Conservation (phyloP, 2,888 invertebrate genomes). For the Noctua janthina region DNA sequence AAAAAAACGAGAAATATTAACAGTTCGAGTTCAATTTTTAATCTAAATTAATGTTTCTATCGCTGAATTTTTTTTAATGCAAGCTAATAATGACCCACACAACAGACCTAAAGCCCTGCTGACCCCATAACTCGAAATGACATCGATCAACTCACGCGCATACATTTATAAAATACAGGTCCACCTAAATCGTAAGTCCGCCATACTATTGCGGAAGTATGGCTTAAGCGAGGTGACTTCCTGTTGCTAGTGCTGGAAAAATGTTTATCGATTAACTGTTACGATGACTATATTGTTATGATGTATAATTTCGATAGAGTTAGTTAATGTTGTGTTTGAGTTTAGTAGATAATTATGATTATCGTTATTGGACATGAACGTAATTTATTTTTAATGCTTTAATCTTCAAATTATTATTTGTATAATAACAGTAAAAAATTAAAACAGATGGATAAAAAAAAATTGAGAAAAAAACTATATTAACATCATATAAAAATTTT, state of each 20-base stretch:
- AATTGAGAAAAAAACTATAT: neutral
- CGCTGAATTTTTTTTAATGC: neutral
- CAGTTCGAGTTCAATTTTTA: neutral
- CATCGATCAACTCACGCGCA: slow-evolving; percentile 42
- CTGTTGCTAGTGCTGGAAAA: slow-evolving; percentile 48
- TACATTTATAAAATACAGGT: slow-evolving; percentile 43
- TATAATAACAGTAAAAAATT: neutral
- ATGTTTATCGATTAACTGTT: slow-evolving; percentile 46
- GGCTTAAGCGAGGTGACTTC: slow-evolving; percentile 55
- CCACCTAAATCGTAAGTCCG: slow-evolving; percentile 40
- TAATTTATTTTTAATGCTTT: neutral
- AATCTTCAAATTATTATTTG: neutral
- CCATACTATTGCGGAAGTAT: slow-evolving; percentile 49
- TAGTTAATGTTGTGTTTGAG: neutral
- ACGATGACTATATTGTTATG: neutral
- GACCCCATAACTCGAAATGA: slow-evolving; percentile 13
- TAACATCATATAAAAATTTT: neutral
- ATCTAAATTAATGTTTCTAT: neutral
- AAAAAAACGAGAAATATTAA: too few relatives aligned
- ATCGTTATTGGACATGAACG: neutral
- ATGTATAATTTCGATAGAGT: slow-evolving; percentile 13
- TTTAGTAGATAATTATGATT: neutral
- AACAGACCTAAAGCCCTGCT: slow-evolving; percentile 9
- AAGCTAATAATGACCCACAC: neutral
- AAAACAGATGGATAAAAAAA: neutral